Base-by-base conservation (phyloP, 2,888 invertebrate species). In the Troides helena region DNA sequence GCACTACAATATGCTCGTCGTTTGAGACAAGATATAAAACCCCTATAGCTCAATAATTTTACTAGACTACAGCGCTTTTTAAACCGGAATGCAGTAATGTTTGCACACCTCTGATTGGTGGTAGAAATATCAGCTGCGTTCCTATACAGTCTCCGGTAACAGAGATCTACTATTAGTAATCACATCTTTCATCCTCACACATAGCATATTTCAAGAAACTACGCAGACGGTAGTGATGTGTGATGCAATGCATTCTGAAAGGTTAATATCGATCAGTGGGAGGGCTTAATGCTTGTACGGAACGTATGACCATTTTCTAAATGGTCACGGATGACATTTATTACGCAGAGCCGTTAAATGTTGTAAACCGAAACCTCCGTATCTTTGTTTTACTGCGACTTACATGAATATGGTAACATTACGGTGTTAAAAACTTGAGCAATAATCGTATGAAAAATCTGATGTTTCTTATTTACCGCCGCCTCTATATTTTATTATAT, bases 231-330 rank as follows among this genome's bases (percentile, higher is more conserved):
- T 62, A 56, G 66, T 66, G 25, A 69, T 60, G 64, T 69, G 67
- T 62, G 67, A 62, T 57, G 62, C 67, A 62, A 69, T 62, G 67
- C 69, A 59, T 72, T 73, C 70, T 71, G 71, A 71, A 72, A 67
- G 61, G 72, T 72, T 72, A 70, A 66, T 64, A 61, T 56, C 59
- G 63, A 70, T 60, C 59, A 67, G 70, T 70, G 70, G 67, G 67
- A 65, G 69, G 61, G 69, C 71, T 73, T 74, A 72, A 73, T 73
- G 70, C 62, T 71, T 67, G 67, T 67, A 25, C 67, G 62, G 64
- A 67, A 69, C 60, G 65, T 69, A 60, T 60, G 30, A 50, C n/a
- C 63, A 63, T 57, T 57, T 56, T 56, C 43, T 50, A 61, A 56
- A 70, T 61, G 61, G 67, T 30, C 60, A 21, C 39, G 56, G 18